Evolutionary conservation across 1,140 invertebrate genomes (phyloP).

Genomic region (Zophobas atratus): DNA sequence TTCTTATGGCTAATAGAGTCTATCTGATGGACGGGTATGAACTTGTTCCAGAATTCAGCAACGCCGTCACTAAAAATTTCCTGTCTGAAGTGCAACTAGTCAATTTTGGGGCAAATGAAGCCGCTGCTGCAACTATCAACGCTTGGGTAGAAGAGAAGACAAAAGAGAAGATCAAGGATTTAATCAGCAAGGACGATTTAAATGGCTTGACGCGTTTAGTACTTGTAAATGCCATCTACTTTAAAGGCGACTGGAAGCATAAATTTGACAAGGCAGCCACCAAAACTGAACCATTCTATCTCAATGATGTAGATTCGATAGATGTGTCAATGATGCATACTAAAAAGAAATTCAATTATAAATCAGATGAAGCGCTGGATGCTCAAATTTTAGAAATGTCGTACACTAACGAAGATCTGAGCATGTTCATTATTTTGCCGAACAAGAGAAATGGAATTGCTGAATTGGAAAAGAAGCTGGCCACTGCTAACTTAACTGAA

Average conservation of each 20-base stretch:
- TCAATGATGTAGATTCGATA: constrained; percentile 63
- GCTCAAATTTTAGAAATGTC: constrained; percentile 73
- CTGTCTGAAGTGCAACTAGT: too few species aligned
- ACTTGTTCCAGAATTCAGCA: constrained; percentile 70
- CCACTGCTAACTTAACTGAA: constrained; percentile 67
- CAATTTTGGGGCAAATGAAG: not conserved
- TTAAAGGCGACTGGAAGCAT: constrained; percentile 70
- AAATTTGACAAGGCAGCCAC: constrained; percentile 71
- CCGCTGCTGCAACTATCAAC: constrained; percentile 75
- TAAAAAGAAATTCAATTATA: constrained; percentile 71
- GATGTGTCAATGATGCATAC: constrained; percentile 78
- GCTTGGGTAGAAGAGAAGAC: constrained; percentile 74
- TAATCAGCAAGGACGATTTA: constrained; percentile 72
- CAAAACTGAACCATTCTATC: too few species aligned
- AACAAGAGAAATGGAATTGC: too few species aligned
- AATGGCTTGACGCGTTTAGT: constrained; percentile 75
- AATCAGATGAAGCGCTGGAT: constrained; percentile 69
- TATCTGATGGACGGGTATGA: constrained; percentile 70
- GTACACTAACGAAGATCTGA: constrained; percentile 73
- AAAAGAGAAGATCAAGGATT: too few species aligned
- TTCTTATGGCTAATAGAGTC: constrained; percentile 77
- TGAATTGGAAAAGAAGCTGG: too few species aligned
- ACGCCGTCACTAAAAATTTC: constrained; percentile 8
- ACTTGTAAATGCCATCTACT: constrained; percentile 68
- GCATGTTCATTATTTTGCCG: constrained; percentile 76